A percentile compares a stretch with the other conserved stretches of the same genome.
Conservation (phyloP, 2,888 invertebrate genomes). For the Caenorhabditis sinica region DNA sequence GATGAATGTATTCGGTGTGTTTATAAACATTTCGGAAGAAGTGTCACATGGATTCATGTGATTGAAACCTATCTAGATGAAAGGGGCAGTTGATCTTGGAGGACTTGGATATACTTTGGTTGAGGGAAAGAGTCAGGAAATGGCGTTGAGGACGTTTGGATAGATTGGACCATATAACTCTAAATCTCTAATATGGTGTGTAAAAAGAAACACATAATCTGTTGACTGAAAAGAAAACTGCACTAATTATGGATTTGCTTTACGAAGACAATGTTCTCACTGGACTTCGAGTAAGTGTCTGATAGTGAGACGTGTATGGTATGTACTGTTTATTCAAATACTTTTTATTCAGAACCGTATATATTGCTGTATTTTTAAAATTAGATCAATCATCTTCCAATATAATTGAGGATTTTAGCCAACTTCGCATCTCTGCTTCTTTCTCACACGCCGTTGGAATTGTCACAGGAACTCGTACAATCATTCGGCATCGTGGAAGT, state of each 20-base stretch:
- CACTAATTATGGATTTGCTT: no score
- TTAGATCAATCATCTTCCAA: constrained; percentile 12
- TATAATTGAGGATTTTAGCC: constrained; percentile 22
- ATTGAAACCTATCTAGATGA: not conserved
- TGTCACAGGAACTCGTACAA: constrained; percentile 52
- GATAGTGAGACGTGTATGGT: no score
- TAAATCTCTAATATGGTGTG: no score
- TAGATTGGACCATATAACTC: no score
- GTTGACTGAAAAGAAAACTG: no score
- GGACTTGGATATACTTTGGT: not conserved
- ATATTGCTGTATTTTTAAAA: no score
- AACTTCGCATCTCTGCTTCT: constrained; percentile 44
- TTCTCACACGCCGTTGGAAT: constrained; percentile 35
- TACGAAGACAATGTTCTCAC: no score
- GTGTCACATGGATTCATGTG: constrained; percentile 20
- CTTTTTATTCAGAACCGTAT: no score
- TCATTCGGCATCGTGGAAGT: constrained; percentile 20
- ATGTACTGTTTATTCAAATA: not conserved
- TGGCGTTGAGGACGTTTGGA: no score
- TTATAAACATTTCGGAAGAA: constrained; percentile 22
- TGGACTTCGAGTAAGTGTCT: no score
- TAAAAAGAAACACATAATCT: no score
- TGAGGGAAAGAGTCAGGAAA: no score
- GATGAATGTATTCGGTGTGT: constrained; percentile 11
- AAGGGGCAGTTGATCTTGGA: not conserved